These are phyloP conservation scores for Podiceps cristatus DNA, from an alignment of 2,113 vertebrate genomes.

Conservation along the genomic window DNA sequence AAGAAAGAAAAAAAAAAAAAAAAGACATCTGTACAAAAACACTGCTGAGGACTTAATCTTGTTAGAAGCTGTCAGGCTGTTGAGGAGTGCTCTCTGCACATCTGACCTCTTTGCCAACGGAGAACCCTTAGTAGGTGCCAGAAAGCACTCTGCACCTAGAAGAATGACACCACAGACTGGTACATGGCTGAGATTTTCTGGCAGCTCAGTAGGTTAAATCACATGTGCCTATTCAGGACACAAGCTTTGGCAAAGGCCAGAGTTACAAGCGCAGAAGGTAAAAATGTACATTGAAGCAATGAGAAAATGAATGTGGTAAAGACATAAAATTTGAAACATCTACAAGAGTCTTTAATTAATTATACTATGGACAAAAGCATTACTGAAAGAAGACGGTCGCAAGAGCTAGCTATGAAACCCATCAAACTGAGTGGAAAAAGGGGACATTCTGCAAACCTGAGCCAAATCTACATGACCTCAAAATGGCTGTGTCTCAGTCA, in stretches of 20 bases:
- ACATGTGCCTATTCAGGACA: rapidly evolving
- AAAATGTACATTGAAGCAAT: not conserved
- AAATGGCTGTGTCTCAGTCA: not conserved
- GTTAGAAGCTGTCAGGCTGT: not conserved
- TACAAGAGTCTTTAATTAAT: not conserved
- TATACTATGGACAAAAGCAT: not conserved
- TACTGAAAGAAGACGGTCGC: not conserved
- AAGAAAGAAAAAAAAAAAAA: not conserved
- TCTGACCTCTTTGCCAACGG: not conserved
- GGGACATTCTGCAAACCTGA: not conserved
- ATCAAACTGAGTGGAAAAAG: not conserved
- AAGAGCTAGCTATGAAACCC: not conserved
- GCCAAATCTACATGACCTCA: not conserved
- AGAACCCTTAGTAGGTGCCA: not conserved
- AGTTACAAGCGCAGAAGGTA: not conserved
- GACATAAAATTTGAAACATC: not conserved
- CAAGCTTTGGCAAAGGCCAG: not conserved
- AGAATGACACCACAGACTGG: not conserved
- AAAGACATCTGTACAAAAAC: not conserved
- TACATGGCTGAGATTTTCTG: not conserved
- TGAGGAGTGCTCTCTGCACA: not conserved
- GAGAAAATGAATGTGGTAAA: not conserved
- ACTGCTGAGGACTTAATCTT: not conserved
- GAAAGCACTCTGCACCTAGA: not conserved
- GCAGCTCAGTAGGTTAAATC: not conserved